Conservation (phyloP, 1,140 invertebrate species). For the Rhopalosiphum maidis region DNA sequence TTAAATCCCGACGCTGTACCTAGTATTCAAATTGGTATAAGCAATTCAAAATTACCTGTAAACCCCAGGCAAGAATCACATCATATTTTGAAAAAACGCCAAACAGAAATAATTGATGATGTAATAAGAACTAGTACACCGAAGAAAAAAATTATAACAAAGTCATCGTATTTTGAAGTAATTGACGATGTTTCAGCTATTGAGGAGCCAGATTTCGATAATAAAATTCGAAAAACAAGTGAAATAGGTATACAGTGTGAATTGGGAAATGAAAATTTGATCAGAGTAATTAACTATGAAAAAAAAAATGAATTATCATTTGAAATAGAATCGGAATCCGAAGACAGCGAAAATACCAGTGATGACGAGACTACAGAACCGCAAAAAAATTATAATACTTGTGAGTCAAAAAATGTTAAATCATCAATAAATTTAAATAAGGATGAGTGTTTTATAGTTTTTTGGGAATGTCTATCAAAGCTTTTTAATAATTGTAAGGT, state of each 20-base stretch:
- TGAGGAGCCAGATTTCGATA: neutral
- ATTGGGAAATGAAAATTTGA: neutral
- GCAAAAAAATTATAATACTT: no score
- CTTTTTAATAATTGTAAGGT: neutral
- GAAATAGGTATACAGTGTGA: neutral
- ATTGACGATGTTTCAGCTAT: neutral
- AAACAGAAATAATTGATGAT: neutral
- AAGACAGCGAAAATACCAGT: no score
- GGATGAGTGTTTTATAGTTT: neutral
- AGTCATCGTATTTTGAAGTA: neutral
- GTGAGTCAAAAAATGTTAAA: no score
- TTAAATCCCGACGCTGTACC: neutral
- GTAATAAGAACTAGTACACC: no score
- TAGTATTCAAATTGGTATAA: neutral
- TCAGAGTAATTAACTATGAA: no score
- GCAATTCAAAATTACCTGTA: neutral
- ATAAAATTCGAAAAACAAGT: neutral
- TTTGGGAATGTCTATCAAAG: neutral
- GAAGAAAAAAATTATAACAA: no score
- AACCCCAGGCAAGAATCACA: neutral
- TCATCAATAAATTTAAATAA: neutral
- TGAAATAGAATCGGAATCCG: no score
- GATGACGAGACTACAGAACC: no score
- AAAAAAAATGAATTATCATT: no score
- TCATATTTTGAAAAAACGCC: neutral